Percentiles rank a stretch among this genome's conserved stretches.
These are phyloP conservation scores for Hyposoter didymator DNA, from an alignment of 2,888 invertebrate genomes.

Conservation along the genomic window DNA sequence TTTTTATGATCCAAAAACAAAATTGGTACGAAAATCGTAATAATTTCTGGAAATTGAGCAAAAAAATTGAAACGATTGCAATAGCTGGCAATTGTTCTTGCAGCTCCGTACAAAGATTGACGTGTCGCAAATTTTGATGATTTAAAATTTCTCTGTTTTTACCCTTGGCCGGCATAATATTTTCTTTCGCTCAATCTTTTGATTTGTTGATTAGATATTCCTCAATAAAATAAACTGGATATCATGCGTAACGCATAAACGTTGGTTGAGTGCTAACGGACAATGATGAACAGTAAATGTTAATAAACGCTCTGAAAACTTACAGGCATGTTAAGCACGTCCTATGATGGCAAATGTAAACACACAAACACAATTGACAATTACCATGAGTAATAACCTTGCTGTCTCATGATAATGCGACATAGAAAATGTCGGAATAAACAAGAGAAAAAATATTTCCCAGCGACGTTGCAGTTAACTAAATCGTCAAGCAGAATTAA, in stretches of 20 bases:
- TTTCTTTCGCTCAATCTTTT: background rate
- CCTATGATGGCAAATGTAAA: slow-evolving; percentile 82
- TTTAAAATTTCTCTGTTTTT: background rate
- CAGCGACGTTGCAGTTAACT: background rate
- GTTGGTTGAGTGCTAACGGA: background rate
- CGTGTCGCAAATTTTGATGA: background rate
- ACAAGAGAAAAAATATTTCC: background rate
- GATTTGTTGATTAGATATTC: background rate
- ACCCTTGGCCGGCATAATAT: background rate
- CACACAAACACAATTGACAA: slow-evolving; percentile 79
- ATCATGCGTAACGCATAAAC: slow-evolving; percentile 21
- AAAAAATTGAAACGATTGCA: background rate
- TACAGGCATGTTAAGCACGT: slow-evolving; percentile 84
- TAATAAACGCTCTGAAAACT: slow-evolving; percentile 75
- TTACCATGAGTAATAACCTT: slow-evolving; percentile 58
- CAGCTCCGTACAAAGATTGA: background rate
- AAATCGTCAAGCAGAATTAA: slow-evolving; percentile 42
- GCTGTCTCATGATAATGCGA: slow-evolving; percentile 31
- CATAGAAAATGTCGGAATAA: background rate
- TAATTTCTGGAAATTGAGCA: no score
- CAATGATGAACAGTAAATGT: slow-evolving; percentile 54
- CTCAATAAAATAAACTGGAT: background rate
- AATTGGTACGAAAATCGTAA: no score
- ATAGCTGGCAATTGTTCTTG: background rate
- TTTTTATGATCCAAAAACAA: no score